Evolutionary conservation across 2,113 vertebrate species (phyloP).

Genomic region (Siniperca chuatsi): DNA sequence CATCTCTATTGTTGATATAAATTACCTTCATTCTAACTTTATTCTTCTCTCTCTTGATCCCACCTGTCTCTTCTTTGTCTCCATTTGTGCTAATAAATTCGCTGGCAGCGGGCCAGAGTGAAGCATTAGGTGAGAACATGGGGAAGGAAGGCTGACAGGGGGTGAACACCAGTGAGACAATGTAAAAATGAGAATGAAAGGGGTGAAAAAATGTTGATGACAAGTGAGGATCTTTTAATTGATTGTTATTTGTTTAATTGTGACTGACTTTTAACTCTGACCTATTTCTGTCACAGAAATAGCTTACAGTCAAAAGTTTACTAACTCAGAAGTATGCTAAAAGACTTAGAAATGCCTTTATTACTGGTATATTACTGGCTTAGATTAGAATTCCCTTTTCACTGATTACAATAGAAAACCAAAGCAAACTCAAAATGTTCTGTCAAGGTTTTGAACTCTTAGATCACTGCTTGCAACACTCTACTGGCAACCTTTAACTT

Average conservation of each 20-base stretch:
- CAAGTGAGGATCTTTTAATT: slow-evolving; percentile 36
- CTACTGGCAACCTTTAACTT: too few relatives aligned
- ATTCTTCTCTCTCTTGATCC: too few relatives aligned
- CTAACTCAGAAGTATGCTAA: neutral
- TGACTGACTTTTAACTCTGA: slow-evolving; percentile 17
- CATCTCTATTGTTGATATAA: neutral
- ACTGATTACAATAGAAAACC: neutral
- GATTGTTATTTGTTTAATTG: slow-evolving; percentile 24
- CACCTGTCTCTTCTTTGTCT: neutral
- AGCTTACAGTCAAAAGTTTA: neutral
- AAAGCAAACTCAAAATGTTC: neutral
- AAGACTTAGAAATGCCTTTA: neutral
- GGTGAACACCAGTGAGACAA: slow-evolving; percentile 60
- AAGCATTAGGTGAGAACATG: slow-evolving; percentile 56
- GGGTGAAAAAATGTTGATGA: slow-evolving; percentile 21
- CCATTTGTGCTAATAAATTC: slow-evolving; percentile 38
- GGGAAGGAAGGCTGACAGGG: slow-evolving; percentile 42
- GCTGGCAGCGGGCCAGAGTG: slow-evolving; percentile 25
- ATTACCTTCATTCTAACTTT: too few relatives aligned
- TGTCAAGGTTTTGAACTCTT: neutral
- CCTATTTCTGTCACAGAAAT: slow-evolving; percentile 3
- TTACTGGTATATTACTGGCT: neutral
- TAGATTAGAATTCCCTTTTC: too few relatives aligned
- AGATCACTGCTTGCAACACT: too few relatives aligned
- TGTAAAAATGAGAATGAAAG: slow-evolving; percentile 48